Evolutionary conservation across 2,797 vertebrate genomes (phyloP), one percentile per base, ranked within the genome.

Genomic region (Urocyon cinereoargenteus): DNA sequence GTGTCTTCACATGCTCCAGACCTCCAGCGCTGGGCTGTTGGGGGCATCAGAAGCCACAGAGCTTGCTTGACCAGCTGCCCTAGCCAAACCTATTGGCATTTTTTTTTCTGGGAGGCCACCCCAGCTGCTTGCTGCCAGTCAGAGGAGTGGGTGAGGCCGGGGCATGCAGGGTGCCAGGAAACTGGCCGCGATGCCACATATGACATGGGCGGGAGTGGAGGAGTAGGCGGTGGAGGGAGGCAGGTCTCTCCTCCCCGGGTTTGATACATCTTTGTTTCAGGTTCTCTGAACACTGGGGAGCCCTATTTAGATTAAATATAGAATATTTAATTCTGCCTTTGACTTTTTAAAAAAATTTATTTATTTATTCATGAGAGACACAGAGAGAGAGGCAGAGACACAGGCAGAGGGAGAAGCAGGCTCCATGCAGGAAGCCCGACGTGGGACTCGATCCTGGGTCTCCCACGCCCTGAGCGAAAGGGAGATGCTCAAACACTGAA

Each of bases 51-150:
- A 78, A 81, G n/a, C 78, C 77, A 61, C 51, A 53, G 57, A 51
- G 26, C 82, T 86, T 77, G 53, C 61, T 45, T 40, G 88, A 28
- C 66, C 75, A 51, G 90, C 82, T 49, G 82, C 82, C 73, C 2
- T 64, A 70, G 75, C 82, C 49, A 87, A 72, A 85, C 40, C 31
- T 78, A 61, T 14, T 49, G 70, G n/a, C 51, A 51, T 86, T 34
- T 49, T 40, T 9, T 55, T 24, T 4, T 6, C 77, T 36, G 6
- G 16, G 77, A 88, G 77, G 78, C 49, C 62, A 49, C 57, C 28
- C 64, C 91, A 68, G 51, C 95, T 93, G 91, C 91, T 70, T 1
- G 1, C 40, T 81, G 95, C 64, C 2, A 31, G 62, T 85, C 78
- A 68, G 90, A 81, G 72, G 11, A 51, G 68, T 45, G 77, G 82